Conservation (phyloP, 1,140 invertebrate species). For the Listronotus oregonensis region DNA sequence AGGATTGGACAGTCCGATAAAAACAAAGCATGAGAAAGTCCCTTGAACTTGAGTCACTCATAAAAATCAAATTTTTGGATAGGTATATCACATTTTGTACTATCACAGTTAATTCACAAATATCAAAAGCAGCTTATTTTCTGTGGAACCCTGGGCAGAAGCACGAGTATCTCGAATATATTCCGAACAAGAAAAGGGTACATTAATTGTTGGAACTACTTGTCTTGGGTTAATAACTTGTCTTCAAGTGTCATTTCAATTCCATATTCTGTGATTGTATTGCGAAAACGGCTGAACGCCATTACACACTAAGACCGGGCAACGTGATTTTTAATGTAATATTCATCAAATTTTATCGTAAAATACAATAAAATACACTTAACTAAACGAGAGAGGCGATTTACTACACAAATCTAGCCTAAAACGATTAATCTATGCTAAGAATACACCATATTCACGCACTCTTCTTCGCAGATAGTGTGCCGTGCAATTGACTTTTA, state of each 20-base stretch:
- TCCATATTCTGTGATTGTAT: conserved; percentile 42
- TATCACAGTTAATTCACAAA: conserved; percentile 48
- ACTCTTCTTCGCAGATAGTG: conserved; percentile 41
- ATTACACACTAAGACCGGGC: conserved; percentile 50
- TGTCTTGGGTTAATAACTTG: conserved; percentile 30
- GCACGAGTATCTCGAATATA: conserved; percentile 9
- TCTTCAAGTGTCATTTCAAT: conserved; percentile 45
- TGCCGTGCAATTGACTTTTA: conserved; percentile 46
- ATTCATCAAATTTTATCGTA: conserved; percentile 18
- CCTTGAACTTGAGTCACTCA: conserved; percentile 26
- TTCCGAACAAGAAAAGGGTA: conserved; percentile 15
- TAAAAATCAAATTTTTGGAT: conserved; percentile 33
- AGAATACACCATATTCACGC: conserved; percentile 43
- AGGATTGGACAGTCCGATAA: conserved; percentile 14
- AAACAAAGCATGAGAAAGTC: conserved; percentile 15
- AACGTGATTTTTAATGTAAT: conserved; percentile 45
- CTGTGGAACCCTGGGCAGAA: conserved; percentile 21
- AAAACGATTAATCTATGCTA: conserved; percentile 34
- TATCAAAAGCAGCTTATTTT: conserved; percentile 23
- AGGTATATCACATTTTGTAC: conserved; percentile 49
- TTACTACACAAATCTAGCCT: conserved; percentile 34
- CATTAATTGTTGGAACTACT: conserved; percentile 24
- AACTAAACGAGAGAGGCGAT: conserved; percentile 27
- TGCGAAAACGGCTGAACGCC: conserved; percentile 50
- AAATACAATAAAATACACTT: conserved; percentile 28